Evolutionary conservation across 2,797 vertebrate genomes (phyloP).

Genomic region (Malurus splendens): DNA sequence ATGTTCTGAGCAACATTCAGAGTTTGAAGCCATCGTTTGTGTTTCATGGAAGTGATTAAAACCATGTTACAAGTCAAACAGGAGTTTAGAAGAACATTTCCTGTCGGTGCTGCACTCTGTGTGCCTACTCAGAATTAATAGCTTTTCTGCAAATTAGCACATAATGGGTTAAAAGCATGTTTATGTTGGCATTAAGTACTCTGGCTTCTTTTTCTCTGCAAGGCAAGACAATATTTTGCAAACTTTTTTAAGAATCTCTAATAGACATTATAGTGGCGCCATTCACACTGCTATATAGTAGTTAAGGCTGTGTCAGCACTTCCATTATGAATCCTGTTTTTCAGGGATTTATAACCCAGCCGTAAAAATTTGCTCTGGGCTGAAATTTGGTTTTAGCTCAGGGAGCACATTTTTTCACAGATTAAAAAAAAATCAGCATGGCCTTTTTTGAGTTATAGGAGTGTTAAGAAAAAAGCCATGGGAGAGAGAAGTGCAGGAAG

Average conservation of each 20-base stretch:
- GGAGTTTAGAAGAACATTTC: constrained; percentile 71
- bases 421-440: constrained; percentile 52
- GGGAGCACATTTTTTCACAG: constrained; percentile 64
- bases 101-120: constrained; percentile 34
- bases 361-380: constrained; percentile 74
- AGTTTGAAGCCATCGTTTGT: constrained; percentile 42
- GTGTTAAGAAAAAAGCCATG: not conserved
- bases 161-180: constrained; percentile 78
- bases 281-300: constrained; percentile 64
- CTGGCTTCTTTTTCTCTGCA: constrained; percentile 61
- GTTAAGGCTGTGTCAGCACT: constrained; percentile 75
- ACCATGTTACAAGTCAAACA: constrained; percentile 66
- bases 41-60: constrained; percentile 75
- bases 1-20: constrained; percentile 44
- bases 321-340: constrained; percentile 70
- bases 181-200: constrained; percentile 71
- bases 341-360: constrained; percentile 72
- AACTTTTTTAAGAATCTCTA: constrained; percentile 71
- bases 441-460: constrained; percentile 35
- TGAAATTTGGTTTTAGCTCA: constrained; percentile 72
- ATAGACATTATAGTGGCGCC: constrained; percentile 74
- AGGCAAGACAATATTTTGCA: constrained; percentile 72
- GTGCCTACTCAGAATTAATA: constrained; percentile 66
- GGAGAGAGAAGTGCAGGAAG: not conserved
- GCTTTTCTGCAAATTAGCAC: constrained; percentile 75